Percentiles rank a stretch among this genome's conserved stretches.
Evolutionary conservation across 2,113 vertebrate species (phyloP).

Genomic region (Stegostoma tigrinum): DNA sequence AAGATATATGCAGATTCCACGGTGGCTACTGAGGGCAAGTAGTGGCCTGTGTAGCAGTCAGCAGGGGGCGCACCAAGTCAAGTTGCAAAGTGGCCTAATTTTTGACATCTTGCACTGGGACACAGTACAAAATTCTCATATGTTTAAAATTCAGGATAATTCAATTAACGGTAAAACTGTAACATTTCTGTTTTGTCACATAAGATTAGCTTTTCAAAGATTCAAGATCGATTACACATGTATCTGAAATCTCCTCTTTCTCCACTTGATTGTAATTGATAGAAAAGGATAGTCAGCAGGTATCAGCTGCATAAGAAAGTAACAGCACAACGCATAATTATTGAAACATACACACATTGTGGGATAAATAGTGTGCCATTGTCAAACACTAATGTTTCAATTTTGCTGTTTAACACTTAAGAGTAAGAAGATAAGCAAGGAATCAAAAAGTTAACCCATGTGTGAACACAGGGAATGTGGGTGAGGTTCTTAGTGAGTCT

Average conservation of each 20-base stretch:
- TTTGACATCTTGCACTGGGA: background rate
- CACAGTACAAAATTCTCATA: background rate
- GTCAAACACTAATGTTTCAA: background rate
- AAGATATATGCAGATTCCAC: background rate
- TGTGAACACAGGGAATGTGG: background rate
- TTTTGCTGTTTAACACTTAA: background rate
- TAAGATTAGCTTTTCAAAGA: background rate
- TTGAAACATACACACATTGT: background rate
- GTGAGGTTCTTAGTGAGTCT: background rate
- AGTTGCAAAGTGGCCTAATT: background rate
- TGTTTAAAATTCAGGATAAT: background rate
- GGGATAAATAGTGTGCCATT: background rate
- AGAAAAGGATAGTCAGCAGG: background rate
- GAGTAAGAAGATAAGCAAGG: background rate
- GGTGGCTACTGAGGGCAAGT: background rate
- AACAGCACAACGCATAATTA: background rate
- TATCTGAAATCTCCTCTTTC: background rate
- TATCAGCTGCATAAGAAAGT: background rate
- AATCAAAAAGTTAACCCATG: background rate
- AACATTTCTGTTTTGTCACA: background rate
- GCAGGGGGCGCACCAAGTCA: constrained; percentile 25
- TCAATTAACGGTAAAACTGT: background rate
- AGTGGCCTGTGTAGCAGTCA: background rate
- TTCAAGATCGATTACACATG: background rate
- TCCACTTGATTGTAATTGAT: background rate